Evolutionary conservation across 2,888 invertebrate genomes (phyloP), one percentile per base, ranked within the genome.

Genomic region (Torymus tubicola): DNA sequence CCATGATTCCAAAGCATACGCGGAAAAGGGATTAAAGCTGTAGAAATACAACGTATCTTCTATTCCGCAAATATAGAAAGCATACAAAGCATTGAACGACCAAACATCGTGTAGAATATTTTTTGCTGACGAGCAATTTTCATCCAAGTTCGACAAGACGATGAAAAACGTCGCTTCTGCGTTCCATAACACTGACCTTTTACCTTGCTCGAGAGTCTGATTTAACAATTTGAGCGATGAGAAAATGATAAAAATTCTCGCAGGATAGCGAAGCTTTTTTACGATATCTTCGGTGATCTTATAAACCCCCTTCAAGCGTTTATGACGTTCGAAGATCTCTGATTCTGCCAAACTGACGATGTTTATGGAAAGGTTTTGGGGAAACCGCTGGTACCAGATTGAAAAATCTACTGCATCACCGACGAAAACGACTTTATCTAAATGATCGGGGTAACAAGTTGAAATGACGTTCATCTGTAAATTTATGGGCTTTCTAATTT

Each of bases 121-220:
- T 8, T 31, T 31, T 8, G 31, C 31, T 5, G 31, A 3, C 31
- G 2, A 31, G 31, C 31, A 31, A 31, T 3, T 5, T 31, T 31
- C 3, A 31, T 31, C 31, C 2, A 31, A 31, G 31, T 31, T 84
- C 74, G 42, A 82, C 8, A 12, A 86, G 24, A 50, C 31, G 31
- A 31, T 31, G 31, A 81, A 55, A 52, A 81, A 84, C 0, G 75
- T 24, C 11, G 76, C 84, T 42, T 50, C 71, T 24, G 80, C 65
- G 67, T 86, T 85, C 86, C 86, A 86, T 79, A 82, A 82, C 18
- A 70, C 53, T 14, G 84, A 83, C 16, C 60, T 65, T 58, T 61
- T 83, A 13, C 83, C 16, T 61, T 61, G 73, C 13, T 57, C 31
- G 42, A 83, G 42, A 21, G 53, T 64, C 11, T 81, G 31, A n/a